Evolutionary conservation across 2,113 vertebrate genomes (phyloP), one percentile per base, ranked within the genome.

Genomic region (Pyrgilauda ruficollis): DNA sequence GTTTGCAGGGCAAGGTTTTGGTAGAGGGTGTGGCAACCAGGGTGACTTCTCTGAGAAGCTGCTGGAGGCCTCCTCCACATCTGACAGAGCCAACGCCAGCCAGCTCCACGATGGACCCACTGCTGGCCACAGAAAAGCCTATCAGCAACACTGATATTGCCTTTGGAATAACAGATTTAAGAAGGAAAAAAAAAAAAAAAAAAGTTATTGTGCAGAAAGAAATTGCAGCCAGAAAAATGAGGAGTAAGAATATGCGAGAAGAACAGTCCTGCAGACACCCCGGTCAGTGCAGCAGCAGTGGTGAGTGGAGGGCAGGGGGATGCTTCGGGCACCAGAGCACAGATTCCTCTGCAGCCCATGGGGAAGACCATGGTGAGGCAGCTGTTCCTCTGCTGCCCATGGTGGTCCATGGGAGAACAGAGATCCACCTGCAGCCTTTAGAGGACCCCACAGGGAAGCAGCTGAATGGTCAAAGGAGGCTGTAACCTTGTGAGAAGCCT

Each of bases 81-180:
- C 30, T 3, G 3, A 15, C 24, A 35, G 39, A 68, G 7, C 14
- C 24, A 55, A 13, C 0, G 1, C 21, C 47, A 69, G 24, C 24
- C 23, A n/a, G 55, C 30, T 55, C 41, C 87, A 69, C 41, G 26
- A 35, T 31, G 21, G 13, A 47, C 11, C 9, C 30, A 15, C 11
- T 30, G 26, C 46, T 74, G 28, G 15, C 37, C 4, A 4, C 4
- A 2, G 33, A 49, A 31, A 46, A 67, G 22, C 15, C 44, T 27
- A 9, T 59, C 61, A 74, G 19, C 33, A 30, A 4, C 0, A 0
- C 28, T n/a, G 20, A 9, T 4, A 26, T 11, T 39, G 30, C 13
- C 24, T 75, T 10, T 68, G 62, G 39, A 28, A 89, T 10, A 24
- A 39, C 16, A 44, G 37, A 44, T 39, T 59, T 46, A 58, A 66